Percentiles rank a stretch among this genome's conserved stretches.
Evolutionary conservation across 2,888 invertebrate genomes (phyloP).

Genomic region (Schizaphis graminum): DNA sequence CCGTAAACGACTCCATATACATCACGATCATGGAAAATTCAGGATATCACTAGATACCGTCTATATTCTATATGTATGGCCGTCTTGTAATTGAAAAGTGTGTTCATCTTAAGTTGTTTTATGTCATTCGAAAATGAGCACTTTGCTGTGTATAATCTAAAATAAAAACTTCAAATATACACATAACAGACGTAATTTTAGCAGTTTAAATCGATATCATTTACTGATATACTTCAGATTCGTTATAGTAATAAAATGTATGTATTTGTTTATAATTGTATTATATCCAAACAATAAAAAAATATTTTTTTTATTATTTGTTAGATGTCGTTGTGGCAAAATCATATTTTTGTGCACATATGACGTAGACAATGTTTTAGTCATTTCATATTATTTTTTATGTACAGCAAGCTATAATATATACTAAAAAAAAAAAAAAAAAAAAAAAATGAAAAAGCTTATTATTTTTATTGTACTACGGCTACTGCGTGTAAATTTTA

Average conservation of each 20-base stretch:
- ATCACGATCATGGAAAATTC: not conserved
- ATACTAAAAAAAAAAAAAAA: not conserved
- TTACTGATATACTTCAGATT: not conserved
- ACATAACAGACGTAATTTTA: not conserved
- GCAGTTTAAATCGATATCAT: not conserved
- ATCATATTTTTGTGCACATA: not conserved
- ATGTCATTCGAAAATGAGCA: not conserved
- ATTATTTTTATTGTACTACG: not conserved
- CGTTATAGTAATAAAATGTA: not conserved
- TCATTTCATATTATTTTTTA: not conserved
- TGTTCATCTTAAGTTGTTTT: not conserved
- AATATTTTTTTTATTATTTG: not conserved
- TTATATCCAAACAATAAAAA: not conserved
- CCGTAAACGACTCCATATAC: not conserved
- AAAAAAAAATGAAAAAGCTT: not conserved
- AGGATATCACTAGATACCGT: not conserved
- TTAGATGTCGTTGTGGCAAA: not conserved
- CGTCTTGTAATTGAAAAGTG: not conserved
- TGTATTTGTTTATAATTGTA: not conserved
- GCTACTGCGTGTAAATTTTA: not conserved
- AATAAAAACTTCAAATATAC: not conserved
- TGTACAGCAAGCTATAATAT: not conserved
- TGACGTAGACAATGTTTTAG: not conserved
- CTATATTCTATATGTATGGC: not conserved
- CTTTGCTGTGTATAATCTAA: not conserved